Percentiles rank a stretch among this genome's conserved stretches.
These are phyloP conservation scores for Tragelaphus buxtoni DNA, from an alignment of 2,113 vertebrate genomes.

Conservation along the genomic window DNA sequence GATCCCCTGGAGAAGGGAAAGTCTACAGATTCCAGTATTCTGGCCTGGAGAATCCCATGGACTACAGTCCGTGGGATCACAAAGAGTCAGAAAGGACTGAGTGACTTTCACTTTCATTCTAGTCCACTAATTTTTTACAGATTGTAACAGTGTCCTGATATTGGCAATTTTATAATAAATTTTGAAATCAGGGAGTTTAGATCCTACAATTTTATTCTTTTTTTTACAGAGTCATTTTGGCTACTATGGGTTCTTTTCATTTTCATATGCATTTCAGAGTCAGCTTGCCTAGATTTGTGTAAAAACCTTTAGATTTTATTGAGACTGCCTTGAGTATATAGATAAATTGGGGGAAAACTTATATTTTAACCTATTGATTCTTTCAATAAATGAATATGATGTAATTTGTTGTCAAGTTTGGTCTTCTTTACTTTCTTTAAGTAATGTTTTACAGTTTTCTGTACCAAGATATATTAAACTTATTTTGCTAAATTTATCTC, in stretches of 20 bases:
- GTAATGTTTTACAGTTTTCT: neutral
- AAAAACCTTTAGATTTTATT: neutral
- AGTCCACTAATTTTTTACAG: neutral
- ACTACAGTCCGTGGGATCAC: fast-evolving
- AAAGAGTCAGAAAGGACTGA: neutral
- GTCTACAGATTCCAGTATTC: neutral
- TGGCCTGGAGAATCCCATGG: neutral
- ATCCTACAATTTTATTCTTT: neutral
- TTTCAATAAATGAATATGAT: neutral
- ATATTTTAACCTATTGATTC: neutral
- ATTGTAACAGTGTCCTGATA: neutral
- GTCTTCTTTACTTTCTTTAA: neutral
- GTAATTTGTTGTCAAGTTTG: neutral
- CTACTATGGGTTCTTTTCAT: neutral
- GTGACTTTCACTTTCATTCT: neutral
- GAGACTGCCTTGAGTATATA: neutral
- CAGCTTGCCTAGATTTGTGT: neutral
- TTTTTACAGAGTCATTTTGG: neutral
- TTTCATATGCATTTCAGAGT: neutral
- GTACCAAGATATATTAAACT: neutral
- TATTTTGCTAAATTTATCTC: neutral
- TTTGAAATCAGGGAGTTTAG: neutral
- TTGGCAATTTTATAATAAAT: neutral
- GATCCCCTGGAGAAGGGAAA: neutral
- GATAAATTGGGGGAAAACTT: neutral